Base-by-base conservation (phyloP, 1,140 invertebrate genomes). In the Ooceraea biroi region DNA sequence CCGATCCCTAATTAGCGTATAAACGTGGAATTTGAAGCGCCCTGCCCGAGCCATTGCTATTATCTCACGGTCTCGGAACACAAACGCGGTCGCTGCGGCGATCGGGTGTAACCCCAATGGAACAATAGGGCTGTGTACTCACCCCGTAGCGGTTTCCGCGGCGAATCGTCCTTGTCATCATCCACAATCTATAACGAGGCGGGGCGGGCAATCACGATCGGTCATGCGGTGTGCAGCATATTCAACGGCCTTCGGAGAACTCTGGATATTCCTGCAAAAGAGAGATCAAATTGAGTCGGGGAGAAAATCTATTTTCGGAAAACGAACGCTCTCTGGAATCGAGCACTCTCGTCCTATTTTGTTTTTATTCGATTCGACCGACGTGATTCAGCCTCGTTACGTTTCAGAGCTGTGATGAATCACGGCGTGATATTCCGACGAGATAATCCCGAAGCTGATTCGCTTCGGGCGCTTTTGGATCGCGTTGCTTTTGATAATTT, bases 61-160 rank as follows among this genome's bases (percentile, higher is more conserved):
- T 14, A 17, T 61, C 25, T 30, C 27, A 61, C 1, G 25, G 12
- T 30, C 17, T 27, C 22, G 17, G 22, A 25, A 19, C 25, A 22
- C n/a, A 46, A 74, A 19, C 41, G 41, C 11, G 41, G 25, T 14
- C 25, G 57, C 25, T 17, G n/a, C 5, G 57, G 41, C 14, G n/a
- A 61, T 61, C 57, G 57, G 1, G 7, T 30, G 10, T 61, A 61
- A 61, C 19, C 17, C 12, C 25, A 61, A 61, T 61, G 57, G 22
- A 61, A 60, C 10, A 61, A 61, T 74, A 10, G 22, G 46, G 61
- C 57, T 58, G 41, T 17, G 11, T 48, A 61, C 72, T 61, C 57
- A 73, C 52, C 19, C 14, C 41, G 2, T 46, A 36, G 41, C 7
- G 25, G 41, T 74, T 61, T 74, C 57, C 25, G 44, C 41, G 41